Evolutionary conservation across 2,797 vertebrate genomes (phyloP).

Genomic region (Limnodromus scolopaceus): DNA sequence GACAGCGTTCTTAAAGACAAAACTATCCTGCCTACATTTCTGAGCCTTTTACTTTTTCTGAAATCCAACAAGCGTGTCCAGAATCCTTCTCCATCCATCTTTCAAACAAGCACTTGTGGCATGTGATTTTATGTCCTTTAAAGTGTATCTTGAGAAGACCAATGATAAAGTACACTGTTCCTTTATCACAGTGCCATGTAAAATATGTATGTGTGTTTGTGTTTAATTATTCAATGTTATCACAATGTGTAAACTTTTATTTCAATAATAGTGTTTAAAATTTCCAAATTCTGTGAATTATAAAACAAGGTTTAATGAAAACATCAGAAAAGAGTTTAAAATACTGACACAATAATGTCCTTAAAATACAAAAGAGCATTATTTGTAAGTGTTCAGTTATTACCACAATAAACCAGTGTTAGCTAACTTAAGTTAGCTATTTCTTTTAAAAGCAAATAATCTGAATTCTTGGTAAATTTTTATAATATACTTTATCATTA

Average conservation of each 20-base stretch:
- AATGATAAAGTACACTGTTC: not conserved
- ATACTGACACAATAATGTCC: not conserved
- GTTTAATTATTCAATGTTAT: not conserved
- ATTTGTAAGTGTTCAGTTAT: not conserved
- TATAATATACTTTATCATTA: not conserved
- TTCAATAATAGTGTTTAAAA: not conserved
- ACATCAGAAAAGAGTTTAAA: not conserved
- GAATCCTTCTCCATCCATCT: not conserved
- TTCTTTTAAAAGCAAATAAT: not conserved
- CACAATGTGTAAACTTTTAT: not conserved
- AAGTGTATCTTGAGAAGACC: not conserved
- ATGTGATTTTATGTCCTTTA: not conserved
- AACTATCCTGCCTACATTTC: not conserved
- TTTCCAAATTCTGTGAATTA: not conserved
- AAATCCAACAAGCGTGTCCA: not conserved
- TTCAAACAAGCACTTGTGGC: not conserved
- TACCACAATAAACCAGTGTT: not conserved
- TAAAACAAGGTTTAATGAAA: not conserved
- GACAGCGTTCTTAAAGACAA: not conserved
- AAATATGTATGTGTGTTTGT: not conserved
- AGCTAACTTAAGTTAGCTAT: not conserved
- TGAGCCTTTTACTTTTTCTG: not conserved
- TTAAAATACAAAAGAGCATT: not conserved
- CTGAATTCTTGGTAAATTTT: not conserved
- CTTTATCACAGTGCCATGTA: not conserved